Conservation (phyloP, 2,113 vertebrate species). For the Dolichallabes microphthalmus region DNA sequence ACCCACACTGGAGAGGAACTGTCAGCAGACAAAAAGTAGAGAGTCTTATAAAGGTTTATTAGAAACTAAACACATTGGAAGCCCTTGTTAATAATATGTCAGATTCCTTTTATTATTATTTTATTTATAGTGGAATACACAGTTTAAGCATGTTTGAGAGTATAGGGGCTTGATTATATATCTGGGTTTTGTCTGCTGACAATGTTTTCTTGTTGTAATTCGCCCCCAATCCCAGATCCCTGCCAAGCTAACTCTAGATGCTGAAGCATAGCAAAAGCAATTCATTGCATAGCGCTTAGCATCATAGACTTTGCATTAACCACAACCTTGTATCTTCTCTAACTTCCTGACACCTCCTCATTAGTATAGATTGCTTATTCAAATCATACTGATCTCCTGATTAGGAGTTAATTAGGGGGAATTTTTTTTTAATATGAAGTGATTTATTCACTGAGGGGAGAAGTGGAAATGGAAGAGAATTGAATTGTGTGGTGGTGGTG, state of each 20-base stretch:
- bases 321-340: slow-evolving; percentile 23
- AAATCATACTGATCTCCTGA: slow-evolving; percentile 10
- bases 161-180: not conserved
- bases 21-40: slow-evolving; percentile 50
- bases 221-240: slow-evolving; percentile 18
- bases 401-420: slow-evolving; percentile 1
- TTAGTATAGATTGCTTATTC: slow-evolving; percentile 32
- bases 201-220: slow-evolving; percentile 24
- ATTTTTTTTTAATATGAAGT: not conserved
- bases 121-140: not conserved
- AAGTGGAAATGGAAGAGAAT: not conserved
- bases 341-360: slow-evolving; percentile 44
- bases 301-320: slow-evolving; percentile 47
- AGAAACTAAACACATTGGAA: not conserved
- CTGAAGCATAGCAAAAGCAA: slow-evolving; percentile 44
- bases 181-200: slow-evolving; percentile 50
- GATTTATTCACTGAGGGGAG: slow-evolving; percentile 21
- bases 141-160: not conserved
- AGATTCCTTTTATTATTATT: not conserved
- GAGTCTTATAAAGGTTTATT: not conserved
- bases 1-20: slow-evolving; percentile 32
- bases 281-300: slow-evolving; percentile 13
- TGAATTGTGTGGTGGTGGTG: not conserved
- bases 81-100: not conserved
- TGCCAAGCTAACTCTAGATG: slow-evolving; percentile 38